Percentiles rank a stretch among this genome's conserved stretches.
phyloP scores from a whole-genome alignment of 2,888 invertebrate species.

The Merodon equestris region DNA sequence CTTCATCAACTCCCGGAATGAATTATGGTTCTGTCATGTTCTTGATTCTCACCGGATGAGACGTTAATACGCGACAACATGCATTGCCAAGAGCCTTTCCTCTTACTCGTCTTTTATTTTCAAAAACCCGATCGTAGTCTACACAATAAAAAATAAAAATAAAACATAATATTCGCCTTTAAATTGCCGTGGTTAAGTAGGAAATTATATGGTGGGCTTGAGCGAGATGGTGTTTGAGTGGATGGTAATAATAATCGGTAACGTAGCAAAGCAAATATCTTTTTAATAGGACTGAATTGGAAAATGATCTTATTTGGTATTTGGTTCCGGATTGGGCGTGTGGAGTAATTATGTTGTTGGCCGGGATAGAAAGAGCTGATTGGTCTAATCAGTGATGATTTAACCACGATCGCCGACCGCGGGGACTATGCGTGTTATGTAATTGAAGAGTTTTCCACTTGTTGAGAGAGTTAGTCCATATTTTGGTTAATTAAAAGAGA shows the following conservation, averaged over 20 bases:
- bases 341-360: too few species aligned
- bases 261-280: slow-evolving; percentile 49
- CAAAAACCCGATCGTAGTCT: slow-evolving; percentile 17
- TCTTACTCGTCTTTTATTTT: background rate
- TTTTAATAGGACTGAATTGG: slow-evolving; percentile 58
- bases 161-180: background rate
- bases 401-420: too few species aligned
- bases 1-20: slow-evolving; percentile 20
- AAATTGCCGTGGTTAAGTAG: too few species aligned
- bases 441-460: too few species aligned
- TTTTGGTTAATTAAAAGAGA: too few species aligned
- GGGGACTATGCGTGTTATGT: too few species aligned
- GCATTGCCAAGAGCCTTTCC: slow-evolving; percentile 25
- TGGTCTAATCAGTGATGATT: too few species aligned
- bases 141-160: too few species aligned
- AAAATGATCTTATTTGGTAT: slow-evolving; percentile 53
- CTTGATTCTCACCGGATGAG: slow-evolving; percentile 25
- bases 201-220: too few species aligned
- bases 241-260: slow-evolving; percentile 37
- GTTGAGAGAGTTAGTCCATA: too few species aligned
- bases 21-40: slow-evolving; percentile 35
- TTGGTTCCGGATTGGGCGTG: background rate
- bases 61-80: slow-evolving; percentile 45
- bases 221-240: too few species aligned
- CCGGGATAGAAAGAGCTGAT: too few species aligned